Evolutionary conservation across 2,888 invertebrate genomes (phyloP), one percentile per base, ranked within the genome.

Genomic region (Drosophila peninsularis): DNA sequence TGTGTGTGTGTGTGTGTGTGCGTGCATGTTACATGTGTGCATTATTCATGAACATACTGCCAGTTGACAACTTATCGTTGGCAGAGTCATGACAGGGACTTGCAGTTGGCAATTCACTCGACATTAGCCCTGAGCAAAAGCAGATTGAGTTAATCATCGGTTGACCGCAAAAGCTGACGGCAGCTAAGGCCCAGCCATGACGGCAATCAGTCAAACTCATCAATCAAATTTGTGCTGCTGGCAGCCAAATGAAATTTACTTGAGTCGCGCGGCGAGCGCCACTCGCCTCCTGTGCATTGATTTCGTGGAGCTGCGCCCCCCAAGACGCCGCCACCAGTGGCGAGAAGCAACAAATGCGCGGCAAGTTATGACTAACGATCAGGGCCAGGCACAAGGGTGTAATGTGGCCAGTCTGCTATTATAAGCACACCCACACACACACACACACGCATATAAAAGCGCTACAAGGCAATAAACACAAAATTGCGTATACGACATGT

Each of bases 91-190:
- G 75, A 49, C 71, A 58, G 57, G 41, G 37, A 41, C 47, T 63
- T 32, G 17, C 49, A 49, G 57, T 69, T 60, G 62, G 65, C 80
- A 70, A 57, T 72, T 81, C 80, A 68, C 63, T 75, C 67, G 60
- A 58, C 66, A 78, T 77, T 78, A 71, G 83, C 63, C 56, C 5
- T 47, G 36, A 57, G 69, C 66, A 50, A 63, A 53, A 63, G 63
- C 80, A 81, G 84, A 78, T 83, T 84, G 84, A 73, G 81, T 83
- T 78, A 81, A 81, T 81, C 81, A 84, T 78, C 55, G 66, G 66
- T 62, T 68, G 79, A 78, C 84, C 81, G 47, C 72, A 65, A 58
- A 52, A 47, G 13, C 37, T 47, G 49, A 53, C 55, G 60, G 60
- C 24, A 44, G 47, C 19, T 47, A 41, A 66, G 58, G 34, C 44